phyloP scores from a whole-genome alignment of 23 tunicate genomes.

The Styela clava region DNA sequence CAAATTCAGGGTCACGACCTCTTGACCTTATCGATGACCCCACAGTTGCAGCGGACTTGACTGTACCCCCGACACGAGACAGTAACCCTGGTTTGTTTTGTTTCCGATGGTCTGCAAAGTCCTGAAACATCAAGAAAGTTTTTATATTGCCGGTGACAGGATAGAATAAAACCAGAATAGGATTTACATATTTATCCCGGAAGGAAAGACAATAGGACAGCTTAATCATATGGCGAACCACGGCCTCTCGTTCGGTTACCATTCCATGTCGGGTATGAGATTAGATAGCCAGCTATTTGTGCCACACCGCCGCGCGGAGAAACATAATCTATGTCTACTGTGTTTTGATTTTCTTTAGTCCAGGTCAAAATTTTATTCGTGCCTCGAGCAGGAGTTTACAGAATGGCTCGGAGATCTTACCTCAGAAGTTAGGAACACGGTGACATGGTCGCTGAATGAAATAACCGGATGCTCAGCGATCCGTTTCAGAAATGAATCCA shows the following conservation, averaged over 20 bases:
- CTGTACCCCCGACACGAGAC: constrained; percentile 73
- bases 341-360: too few species aligned
- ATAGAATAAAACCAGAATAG: too few species aligned
- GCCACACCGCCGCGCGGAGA: too few species aligned
- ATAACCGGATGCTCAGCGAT: constrained; percentile 57
- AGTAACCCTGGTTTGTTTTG: constrained; percentile 48
- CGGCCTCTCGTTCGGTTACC: too few species aligned
- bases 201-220: too few species aligned
- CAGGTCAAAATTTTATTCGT: too few species aligned
- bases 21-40: constrained; percentile 21
- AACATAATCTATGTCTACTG: too few species aligned
- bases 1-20: constrained; percentile 58
- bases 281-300: too few species aligned
- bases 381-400: too few species aligned
- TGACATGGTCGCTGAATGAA: constrained; percentile 73
- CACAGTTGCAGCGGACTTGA: constrained; percentile 47
- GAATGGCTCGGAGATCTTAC: constrained; percentile 22
- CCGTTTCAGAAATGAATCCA: constrained; percentile 61
- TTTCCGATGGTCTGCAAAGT: constrained; percentile 53
- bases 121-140: constrained; percentile 14
- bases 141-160: neutral
- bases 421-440: constrained; percentile 70
- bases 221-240: too few species aligned
- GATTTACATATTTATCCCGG: too few species aligned
- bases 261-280: too few species aligned